A percentile compares a stretch with the other conserved stretches of the same genome.
These are phyloP conservation scores for Hepsetus odoe DNA, from an alignment of 2,113 vertebrate genomes.

Conservation along the genomic window DNA sequence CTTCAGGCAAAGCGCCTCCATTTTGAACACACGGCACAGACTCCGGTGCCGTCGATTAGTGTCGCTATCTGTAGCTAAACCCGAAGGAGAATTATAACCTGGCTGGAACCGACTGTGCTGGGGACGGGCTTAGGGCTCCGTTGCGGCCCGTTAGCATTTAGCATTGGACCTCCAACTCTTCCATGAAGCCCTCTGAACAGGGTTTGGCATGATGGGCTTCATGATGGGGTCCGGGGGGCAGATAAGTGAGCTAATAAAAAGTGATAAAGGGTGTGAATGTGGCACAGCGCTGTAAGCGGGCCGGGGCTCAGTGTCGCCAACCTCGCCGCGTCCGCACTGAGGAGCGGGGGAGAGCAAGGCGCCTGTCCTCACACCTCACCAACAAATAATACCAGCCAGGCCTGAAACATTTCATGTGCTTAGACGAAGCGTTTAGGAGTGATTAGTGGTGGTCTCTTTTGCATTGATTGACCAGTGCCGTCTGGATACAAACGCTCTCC, in stretches of 20 bases:
- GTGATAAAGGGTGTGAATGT: slow-evolving; percentile 57
- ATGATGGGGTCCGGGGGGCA: slow-evolving; percentile 19
- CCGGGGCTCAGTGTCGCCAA: slow-evolving; percentile 64
- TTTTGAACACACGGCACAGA: slow-evolving; percentile 13
- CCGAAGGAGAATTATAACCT: no score
- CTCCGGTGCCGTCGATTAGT: slow-evolving; percentile 37
- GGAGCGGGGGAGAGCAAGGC: slow-evolving; percentile 37
- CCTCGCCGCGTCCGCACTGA: slow-evolving; percentile 9
- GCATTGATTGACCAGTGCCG: background rate
- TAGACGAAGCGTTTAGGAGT: background rate
- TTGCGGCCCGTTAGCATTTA: slow-evolving; percentile 1
- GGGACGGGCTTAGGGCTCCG: background rate
- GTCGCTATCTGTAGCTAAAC: no score
- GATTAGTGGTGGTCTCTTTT: background rate
- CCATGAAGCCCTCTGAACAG: no score
- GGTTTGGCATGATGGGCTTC: no score
- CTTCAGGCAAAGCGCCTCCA: slow-evolving; percentile 38
- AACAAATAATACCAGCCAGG: slow-evolving; percentile 39
- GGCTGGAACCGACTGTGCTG: no score
- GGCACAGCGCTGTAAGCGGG: slow-evolving; percentile 34
- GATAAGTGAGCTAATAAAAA: slow-evolving; percentile 60
- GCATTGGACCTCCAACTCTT: slow-evolving; percentile 40
- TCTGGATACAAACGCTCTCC: no score
- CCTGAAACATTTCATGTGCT: background rate
- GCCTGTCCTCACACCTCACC: slow-evolving; percentile 30